A percentile compares a stretch with the other conserved stretches of the same genome.
phyloP scores from a whole-genome alignment of 2,888 invertebrate species.

The Ametastegia equiseti region DNA sequence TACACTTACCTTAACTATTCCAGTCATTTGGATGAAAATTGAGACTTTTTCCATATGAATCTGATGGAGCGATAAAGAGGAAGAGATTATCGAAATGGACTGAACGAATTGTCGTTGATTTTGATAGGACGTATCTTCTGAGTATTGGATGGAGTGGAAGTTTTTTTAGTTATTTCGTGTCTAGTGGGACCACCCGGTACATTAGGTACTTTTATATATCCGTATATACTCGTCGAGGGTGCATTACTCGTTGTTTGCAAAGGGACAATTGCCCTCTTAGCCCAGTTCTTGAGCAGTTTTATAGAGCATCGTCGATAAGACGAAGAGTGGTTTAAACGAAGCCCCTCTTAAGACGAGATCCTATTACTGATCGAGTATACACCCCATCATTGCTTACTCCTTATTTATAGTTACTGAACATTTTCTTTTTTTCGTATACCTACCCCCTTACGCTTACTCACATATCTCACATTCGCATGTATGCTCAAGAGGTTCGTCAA shows the following conservation, averaged over 20 bases:
- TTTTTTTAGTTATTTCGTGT: not conserved
- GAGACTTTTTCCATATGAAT: too few relatives aligned
- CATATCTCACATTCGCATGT: not conserved
- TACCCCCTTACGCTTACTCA: not conserved
- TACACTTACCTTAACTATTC: too few relatives aligned
- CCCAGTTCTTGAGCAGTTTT: conserved; percentile 45
- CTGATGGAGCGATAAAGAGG: too few relatives aligned
- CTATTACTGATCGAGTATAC: conserved; percentile 61
- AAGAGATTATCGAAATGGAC: too few relatives aligned
- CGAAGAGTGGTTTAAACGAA: conserved; percentile 64
- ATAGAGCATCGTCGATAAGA: conserved; percentile 41
- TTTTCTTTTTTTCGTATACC: not conserved
- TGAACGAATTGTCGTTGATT: too few relatives aligned
- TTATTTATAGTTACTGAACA: conserved; percentile 17
- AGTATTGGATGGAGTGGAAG: not conserved
- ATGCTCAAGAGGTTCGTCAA: not conserved
- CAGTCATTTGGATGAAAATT: too few relatives aligned
- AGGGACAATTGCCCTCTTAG: conserved; percentile 41
- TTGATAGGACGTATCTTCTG: not conserved
- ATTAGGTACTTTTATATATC: not conserved
- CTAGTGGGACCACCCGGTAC: not conserved
- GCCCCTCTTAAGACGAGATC: conserved; percentile 71
- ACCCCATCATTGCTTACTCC: conserved; percentile 20
- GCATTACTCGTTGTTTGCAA: conserved; percentile 42
- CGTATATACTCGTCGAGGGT: conserved; percentile 6